Conservation (phyloP, 2,797 vertebrate genomes). For the Anabas testudineus region DNA sequence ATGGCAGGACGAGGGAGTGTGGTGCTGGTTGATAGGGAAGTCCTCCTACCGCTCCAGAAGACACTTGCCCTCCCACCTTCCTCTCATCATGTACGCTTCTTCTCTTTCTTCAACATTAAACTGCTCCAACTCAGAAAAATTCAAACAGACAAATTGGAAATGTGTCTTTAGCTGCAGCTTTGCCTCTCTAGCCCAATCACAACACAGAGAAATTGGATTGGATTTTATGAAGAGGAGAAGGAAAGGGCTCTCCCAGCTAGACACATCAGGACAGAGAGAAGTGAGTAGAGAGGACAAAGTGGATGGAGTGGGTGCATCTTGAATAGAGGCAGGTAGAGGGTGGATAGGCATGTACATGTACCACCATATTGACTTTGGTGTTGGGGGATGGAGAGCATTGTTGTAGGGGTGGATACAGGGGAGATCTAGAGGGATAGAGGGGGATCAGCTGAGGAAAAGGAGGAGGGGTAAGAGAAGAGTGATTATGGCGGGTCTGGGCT, state of each 20-base stretch:
- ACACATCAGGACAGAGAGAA: slow-evolving; percentile 27
- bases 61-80: slow-evolving; percentile 75
- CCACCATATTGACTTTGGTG: slow-evolving; percentile 58
- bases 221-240: slow-evolving; percentile 23
- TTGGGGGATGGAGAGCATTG: slow-evolving; percentile 76
- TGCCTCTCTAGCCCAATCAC: slow-evolving; percentile 47
- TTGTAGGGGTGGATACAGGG: slow-evolving; percentile 72
- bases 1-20: slow-evolving; percentile 69
- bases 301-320: slow-evolving; percentile 37
- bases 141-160: slow-evolving; percentile 62
- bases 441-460: slow-evolving; percentile 76
- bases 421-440: slow-evolving; percentile 78
- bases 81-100: slow-evolving; percentile 60
- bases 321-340: slow-evolving; percentile 56
- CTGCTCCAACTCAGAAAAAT: slow-evolving; percentile 47
- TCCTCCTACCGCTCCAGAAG: slow-evolving; percentile 67
- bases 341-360: slow-evolving; percentile 50
- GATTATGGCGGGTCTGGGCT: slow-evolving; percentile 97
- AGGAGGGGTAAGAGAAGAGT: slow-evolving; percentile 90
- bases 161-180: slow-evolving; percentile 61
- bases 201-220: slow-evolving; percentile 41
- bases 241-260: slow-evolving; percentile 14
- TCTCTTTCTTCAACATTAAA: slow-evolving; percentile 50
- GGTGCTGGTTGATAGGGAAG: slow-evolving; percentile 75
- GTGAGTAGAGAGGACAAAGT: slow-evolving; percentile 29